Base-by-base conservation (phyloP, 2,113 vertebrate species). In the Upupa epops region DNA sequence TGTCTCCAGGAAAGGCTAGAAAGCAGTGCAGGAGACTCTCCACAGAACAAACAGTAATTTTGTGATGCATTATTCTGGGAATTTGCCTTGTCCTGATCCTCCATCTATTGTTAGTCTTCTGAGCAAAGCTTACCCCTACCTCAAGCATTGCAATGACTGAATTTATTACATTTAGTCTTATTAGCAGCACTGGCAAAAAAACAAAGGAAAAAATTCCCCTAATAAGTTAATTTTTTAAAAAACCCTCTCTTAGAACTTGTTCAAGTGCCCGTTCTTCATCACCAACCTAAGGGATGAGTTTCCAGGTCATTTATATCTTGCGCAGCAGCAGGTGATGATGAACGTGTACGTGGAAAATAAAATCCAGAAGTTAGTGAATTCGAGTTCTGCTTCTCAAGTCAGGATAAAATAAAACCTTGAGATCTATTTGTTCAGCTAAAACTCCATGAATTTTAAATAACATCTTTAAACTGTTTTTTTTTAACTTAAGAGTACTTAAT, bases 151-250 rank as follows among this genome's bases (percentile, higher is more conserved):
- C 6, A 51, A 64, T 18, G 45, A 52, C 26, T 2, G 10, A 48
- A 11, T 42, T 83, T 61, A n/a, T 77, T 40, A 24, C 8, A 24
- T 2, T 0, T 0, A 6, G 3, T 17, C 8, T 4, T 74, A 16
- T 8, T 19, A 74, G 34, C 24, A 80, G 22, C 25, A 26, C 1
- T 45, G 26, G 16, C 6, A 6, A 42, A 40, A 55, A 32, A 52
- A 54, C 18, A 48, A 48, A 24, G 14, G 8, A 29, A 49, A 42
- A 76, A 58, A 8, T 17, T 58, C 28, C 42, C 31, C 21, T 31
- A 24, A 26, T 6, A 21, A 76, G 22, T 64, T 37, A 0, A 10
- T 52, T 88, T 91, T 66, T 18, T 3, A 58, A 64, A 34, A 5
- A 54, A 3, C 61, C 45, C 5, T 3, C 16, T 42, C 40, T 8